Conservation (phyloP, 2,888 invertebrate species). For the Achlya flavicornis region DNA sequence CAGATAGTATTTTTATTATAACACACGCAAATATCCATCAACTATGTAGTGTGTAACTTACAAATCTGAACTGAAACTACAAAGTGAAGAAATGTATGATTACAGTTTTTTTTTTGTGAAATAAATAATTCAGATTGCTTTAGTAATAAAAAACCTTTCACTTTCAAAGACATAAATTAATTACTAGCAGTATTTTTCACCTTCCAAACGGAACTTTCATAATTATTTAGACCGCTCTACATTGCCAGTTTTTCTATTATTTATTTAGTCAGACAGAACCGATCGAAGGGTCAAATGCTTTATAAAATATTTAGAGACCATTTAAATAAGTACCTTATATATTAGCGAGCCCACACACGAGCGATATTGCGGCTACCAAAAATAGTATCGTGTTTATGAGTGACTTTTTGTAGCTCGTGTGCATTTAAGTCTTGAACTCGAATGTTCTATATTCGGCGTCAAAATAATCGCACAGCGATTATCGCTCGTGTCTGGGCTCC, state of each 20-base stretch:
- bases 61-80: background rate
- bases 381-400: no score
- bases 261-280: background rate
- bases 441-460: no score
- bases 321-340: background rate
- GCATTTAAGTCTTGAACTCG: no score
- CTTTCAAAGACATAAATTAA: background rate
- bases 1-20: background rate
- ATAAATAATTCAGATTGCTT: background rate
- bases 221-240: background rate
- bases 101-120: background rate
- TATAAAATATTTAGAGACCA: background rate
- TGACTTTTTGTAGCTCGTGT: no score
- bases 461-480: no score
- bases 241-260: background rate
- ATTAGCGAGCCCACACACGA: no score
- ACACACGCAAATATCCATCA: background rate
- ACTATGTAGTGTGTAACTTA: background rate
- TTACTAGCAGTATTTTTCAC: background rate
- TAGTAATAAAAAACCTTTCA: background rate
- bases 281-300: background rate
- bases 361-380: no score
- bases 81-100: background rate
- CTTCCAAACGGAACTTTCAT: background rate
- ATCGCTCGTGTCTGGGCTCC: no score